Base-by-base conservation (phyloP, 2,113 vertebrate genomes). In the Gobiocypris rarus region DNA sequence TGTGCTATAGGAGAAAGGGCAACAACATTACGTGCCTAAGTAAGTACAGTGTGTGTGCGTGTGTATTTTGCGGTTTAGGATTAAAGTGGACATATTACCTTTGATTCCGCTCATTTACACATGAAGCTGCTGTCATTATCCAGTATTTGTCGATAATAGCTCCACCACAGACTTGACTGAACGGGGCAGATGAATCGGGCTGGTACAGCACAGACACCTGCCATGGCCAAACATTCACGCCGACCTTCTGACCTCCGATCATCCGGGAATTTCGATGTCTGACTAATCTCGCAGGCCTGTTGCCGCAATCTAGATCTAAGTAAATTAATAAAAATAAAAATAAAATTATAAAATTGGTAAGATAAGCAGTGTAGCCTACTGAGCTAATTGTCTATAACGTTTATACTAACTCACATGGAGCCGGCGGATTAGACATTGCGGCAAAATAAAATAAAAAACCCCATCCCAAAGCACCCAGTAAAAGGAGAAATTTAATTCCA, bases 191-290 rank as follows among this genome's bases (percentile, higher is more conserved):
- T 63, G 54, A 10, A 38, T 75, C 45, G 5, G 34, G 3, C 24
- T 48, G 78, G 56, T 75, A 28, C 24, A 56, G 26, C 15, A 85
- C 26, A 10, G 81, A 26, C 81, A 83, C 81, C 11, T 81, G 78
- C 78, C 77, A 74, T 0, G 70, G 69, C 84, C 78, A 82, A 26
- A 67, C 3, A 1, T 26, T 19, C 7, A 73, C 52, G 11, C 0
- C 1, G 15, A 61, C 81, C 3, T 61, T 41, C 15, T 19, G 3
- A 4, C 70, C 81, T 17, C 70, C 38, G 24, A 75, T 48, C 34
- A 74, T 43, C 52, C 69, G 77, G 19, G n/a, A 15, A 6, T 11
- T 22, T n/a, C 17, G 52, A 41, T 7, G 26, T 54, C 10, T 5
- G 8, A 0, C 8, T 5, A 22, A 11, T 31, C 76, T 84, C 52